phyloP scores from a whole-genome alignment of 64 coral and sea anemone species.

The Pocillopora verrucosa region DNA sequence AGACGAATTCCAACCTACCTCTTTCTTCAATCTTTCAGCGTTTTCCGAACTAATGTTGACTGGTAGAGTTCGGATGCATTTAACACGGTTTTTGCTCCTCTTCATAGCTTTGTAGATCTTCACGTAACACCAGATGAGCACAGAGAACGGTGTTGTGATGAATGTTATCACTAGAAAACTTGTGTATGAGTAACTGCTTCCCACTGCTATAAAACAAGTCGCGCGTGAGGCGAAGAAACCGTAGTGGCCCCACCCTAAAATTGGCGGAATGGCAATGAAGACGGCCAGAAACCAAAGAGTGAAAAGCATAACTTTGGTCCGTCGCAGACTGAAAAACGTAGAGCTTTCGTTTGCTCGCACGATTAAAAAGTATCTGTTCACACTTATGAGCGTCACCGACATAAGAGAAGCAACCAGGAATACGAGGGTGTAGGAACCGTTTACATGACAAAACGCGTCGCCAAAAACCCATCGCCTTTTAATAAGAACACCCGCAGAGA shows the following conservation, averaged over 20 bases:
- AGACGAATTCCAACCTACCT: conserved; percentile 24
- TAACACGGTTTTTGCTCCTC: conserved; percentile 51
- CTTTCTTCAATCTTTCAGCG: conserved; percentile 38
- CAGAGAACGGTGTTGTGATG: conserved; percentile 68
- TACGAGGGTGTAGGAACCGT: conserved; percentile 80
- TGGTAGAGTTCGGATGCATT: background rate
- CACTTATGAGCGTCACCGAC: conserved; percentile 75
- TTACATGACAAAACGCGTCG: conserved; percentile 66
- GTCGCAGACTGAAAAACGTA: conserved; percentile 46
- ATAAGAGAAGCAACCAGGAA: conserved; percentile 63
- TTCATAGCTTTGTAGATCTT: conserved; percentile 65
- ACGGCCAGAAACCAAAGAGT: conserved; percentile 54
- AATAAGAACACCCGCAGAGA: conserved; percentile 65
- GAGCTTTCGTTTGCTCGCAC: conserved; percentile 42
- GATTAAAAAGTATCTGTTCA: conserved; percentile 73
- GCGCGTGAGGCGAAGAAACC: conserved; percentile 69
- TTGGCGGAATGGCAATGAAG: conserved; percentile 55
- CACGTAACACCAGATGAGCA: conserved; percentile 74
- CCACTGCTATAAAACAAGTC: conserved; percentile 76
- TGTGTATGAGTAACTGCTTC: conserved; percentile 73
- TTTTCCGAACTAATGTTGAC: background rate
- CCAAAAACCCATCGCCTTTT: conserved; percentile 61
- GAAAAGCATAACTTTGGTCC: conserved; percentile 40
- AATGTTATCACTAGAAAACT: conserved; percentile 63
- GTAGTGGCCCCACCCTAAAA: conserved; percentile 70